Evolutionary conservation across 2,113 vertebrate genomes (phyloP).

Genomic region (Paedocypris sp.): DNA sequence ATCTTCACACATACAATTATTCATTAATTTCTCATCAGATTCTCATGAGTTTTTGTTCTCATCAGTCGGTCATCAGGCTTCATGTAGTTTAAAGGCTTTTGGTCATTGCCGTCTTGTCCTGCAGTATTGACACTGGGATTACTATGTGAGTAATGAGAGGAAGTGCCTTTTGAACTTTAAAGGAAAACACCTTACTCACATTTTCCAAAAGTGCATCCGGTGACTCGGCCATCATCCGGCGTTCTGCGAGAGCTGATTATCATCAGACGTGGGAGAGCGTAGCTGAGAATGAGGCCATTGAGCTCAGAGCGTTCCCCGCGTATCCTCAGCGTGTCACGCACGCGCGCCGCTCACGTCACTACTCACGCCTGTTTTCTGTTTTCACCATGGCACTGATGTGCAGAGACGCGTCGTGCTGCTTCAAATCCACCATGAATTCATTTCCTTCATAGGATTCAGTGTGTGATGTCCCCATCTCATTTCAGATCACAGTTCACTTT

Average conservation of each 20-base stretch:
- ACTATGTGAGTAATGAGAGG: slow-evolving; percentile 44
- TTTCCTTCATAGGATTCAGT: too few species aligned
- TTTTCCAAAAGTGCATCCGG: slow-evolving; percentile 31
- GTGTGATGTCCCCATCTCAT: too few species aligned
- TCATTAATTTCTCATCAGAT: neutral
- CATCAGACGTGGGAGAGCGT: slow-evolving; percentile 17
- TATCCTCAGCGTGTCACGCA: slow-evolving; percentile 4
- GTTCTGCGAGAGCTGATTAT: slow-evolving; percentile 31
- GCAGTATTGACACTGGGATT: slow-evolving; percentile 1
- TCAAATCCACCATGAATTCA: too few species aligned
- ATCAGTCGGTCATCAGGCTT: too few species aligned
- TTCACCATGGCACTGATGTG: too few species aligned
- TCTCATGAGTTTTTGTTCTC: too few species aligned
- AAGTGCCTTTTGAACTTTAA: slow-evolving; percentile 47
- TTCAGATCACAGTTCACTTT: too few species aligned
- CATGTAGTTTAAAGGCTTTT: neutral
- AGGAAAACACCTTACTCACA: slow-evolving; percentile 44
- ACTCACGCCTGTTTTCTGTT: too few species aligned
- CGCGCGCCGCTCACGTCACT: too few species aligned
- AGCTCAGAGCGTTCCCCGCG: slow-evolving; percentile 18
- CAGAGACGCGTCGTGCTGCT: too few species aligned
- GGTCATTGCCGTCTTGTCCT: neutral
- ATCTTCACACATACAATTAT: neutral
- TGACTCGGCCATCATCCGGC: slow-evolving; percentile 23
- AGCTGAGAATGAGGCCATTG: slow-evolving; percentile 6